These are phyloP conservation scores for Silurus lanzhouensis DNA, from an alignment of 2,797 vertebrate species.

Conservation along the genomic window DNA sequence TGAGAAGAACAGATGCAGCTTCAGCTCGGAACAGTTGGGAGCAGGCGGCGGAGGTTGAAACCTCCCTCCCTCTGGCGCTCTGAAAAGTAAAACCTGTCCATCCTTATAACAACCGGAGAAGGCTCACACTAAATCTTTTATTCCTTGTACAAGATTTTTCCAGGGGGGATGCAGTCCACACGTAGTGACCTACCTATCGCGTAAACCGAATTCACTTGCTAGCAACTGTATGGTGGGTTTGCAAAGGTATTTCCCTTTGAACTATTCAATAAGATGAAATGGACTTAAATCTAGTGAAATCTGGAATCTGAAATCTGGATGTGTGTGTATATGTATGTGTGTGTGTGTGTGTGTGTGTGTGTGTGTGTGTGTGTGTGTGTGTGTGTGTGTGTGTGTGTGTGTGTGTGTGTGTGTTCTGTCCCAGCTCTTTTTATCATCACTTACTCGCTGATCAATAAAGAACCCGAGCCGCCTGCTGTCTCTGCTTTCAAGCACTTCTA, in stretches of 20 bases:
- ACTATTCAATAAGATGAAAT: background rate
- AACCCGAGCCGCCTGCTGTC: conserved; percentile 56
- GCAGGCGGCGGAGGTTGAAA: conserved; percentile 31
- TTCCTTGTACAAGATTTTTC: background rate
- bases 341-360: conserved; percentile 6
- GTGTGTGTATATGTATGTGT: conserved; percentile 32
- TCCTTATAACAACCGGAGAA: background rate
- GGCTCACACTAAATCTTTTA: no score
- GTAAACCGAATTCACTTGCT: no score
- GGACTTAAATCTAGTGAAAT: no score
- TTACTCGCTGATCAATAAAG: conserved; percentile 49
- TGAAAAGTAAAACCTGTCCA: background rate
- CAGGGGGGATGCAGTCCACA: no score
- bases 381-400: background rate
- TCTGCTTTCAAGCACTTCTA: conserved; percentile 56
- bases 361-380: conserved; percentile 34
- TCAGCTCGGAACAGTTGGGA: conserved; percentile 9
- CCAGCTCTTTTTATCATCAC: conserved; percentile 57
- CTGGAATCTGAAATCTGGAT: background rate
- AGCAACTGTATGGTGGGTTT: no score
- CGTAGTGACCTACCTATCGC: no score
- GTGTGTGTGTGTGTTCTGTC: conserved; percentile 4
- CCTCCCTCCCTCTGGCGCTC: background rate
- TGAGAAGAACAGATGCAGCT: conserved; percentile 15
- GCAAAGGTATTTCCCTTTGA: background rate